These are phyloP conservation scores for Cinara cedri DNA, from an alignment of 2,888 invertebrate genomes.

Conservation along the genomic window DNA sequence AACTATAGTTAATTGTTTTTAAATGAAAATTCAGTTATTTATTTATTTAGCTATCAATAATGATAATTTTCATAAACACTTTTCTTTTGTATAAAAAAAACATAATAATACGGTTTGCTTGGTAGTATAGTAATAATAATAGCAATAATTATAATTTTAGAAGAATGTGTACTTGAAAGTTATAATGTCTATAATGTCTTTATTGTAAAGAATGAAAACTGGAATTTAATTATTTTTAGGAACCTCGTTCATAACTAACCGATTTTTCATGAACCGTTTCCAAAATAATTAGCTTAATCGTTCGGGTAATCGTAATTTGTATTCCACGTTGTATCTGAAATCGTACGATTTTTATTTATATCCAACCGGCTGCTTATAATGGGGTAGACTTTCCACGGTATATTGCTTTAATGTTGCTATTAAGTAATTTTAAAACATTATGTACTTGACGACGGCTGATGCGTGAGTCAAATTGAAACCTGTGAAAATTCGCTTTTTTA, in stretches of 20 bases:
- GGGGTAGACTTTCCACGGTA: slow-evolving; percentile 18
- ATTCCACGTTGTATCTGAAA: slow-evolving; percentile 20
- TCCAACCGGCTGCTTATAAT: slow-evolving; percentile 47
- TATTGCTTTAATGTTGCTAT: slow-evolving; percentile 35
- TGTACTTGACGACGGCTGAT: slow-evolving; percentile 33
- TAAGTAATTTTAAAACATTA: slow-evolving; percentile 35
- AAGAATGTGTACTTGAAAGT: too few relatives aligned
- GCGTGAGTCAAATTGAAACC: slow-evolving; percentile 18
- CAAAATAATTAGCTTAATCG: slow-evolving; percentile 44
- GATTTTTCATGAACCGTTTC: slow-evolving; percentile 25
- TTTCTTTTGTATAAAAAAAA: too few relatives aligned
- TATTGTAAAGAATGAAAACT: too few relatives aligned
- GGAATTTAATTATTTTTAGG: slow-evolving; percentile 13
- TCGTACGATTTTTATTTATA: slow-evolving; percentile 47
- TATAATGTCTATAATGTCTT: too few relatives aligned
- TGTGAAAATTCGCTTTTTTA: slow-evolving; percentile 42
- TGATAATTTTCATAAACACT: too few relatives aligned
- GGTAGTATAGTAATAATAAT: too few relatives aligned
- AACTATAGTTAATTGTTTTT: too few relatives aligned
- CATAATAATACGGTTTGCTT: too few relatives aligned
- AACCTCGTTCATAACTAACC: slow-evolving; percentile 1
- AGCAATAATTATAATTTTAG: too few relatives aligned
- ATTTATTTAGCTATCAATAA: too few relatives aligned
- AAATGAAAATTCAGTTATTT: too few relatives aligned
- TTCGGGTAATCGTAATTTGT: slow-evolving; percentile 37